Percentiles rank a stretch among this genome's conserved stretches.
Conservation (phyloP, 2,113 vertebrate genomes). For the Phaethornis superciliosus region DNA sequence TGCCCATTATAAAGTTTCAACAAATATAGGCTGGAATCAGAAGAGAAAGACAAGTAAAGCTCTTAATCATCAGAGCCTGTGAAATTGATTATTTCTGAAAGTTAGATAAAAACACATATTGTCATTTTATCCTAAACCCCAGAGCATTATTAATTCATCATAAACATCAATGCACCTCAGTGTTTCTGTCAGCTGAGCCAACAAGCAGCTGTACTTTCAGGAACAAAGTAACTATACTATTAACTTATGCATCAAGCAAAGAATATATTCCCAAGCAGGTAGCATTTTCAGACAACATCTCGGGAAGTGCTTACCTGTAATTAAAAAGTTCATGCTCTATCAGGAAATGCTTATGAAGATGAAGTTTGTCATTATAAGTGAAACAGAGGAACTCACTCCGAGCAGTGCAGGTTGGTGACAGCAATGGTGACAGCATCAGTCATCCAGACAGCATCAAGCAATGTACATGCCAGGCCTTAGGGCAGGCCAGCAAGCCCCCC, state of each 20-base stretch:
- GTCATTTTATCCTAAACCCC: not conserved
- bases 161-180: not conserved
- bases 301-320: not conserved
- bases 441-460: fast-evolving
- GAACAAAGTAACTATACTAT: not conserved
- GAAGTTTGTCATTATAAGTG: fast-evolving
- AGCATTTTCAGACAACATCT: not conserved
- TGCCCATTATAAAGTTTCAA: not conserved
- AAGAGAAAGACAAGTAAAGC: not conserved
- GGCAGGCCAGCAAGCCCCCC: fast-evolving
- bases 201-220: not conserved
- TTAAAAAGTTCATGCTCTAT: not conserved
- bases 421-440: not conserved
- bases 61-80: not conserved
- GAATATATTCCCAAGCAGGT: fast-evolving
- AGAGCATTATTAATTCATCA: not conserved
- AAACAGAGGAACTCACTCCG: not conserved
- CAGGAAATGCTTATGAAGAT: not conserved
- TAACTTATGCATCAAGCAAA: fast-evolving
- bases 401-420: not conserved
- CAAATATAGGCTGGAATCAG: not conserved
- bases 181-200: not conserved
- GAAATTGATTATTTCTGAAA: not conserved
- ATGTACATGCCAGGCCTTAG: fast-evolving
- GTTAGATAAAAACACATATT: fast-evolving